Conservation (phyloP, 2,113 vertebrate species). For the Mobula birostris region DNA sequence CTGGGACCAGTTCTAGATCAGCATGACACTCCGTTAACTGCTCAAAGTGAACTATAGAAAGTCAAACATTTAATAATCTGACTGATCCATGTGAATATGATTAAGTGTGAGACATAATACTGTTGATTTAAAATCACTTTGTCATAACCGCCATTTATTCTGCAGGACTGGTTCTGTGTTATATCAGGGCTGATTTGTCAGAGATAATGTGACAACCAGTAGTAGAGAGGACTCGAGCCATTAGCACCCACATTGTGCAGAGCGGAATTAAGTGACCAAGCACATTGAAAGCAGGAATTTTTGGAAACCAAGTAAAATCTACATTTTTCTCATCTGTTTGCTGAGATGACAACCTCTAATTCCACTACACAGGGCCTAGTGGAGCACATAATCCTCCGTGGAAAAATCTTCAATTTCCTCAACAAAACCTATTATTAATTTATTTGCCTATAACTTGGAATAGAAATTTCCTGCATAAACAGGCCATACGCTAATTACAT, state of each 20-base stretch:
- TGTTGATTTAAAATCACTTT: not conserved
- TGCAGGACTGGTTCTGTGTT: not conserved
- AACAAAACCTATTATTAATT: not conserved
- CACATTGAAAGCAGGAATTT: not conserved
- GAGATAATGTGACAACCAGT: not conserved
- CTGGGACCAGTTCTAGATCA: not conserved
- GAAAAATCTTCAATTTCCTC: not conserved
- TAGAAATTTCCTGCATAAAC: not conserved
- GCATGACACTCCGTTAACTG: not conserved
- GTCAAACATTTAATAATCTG: not conserved
- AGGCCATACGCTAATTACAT: not conserved
- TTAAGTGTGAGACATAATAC: not conserved
- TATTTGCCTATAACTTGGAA: not conserved
- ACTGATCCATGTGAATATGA: not conserved
- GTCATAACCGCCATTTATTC: not conserved
- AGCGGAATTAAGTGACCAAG: not conserved
- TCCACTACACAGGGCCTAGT: too few species aligned
- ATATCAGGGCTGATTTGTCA: not conserved
- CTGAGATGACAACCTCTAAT: not conserved
- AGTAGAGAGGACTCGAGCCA: not conserved
- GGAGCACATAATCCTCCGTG: not conserved
- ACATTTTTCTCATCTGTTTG: not conserved
- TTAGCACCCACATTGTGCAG: not conserved
- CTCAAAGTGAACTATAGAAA: not conserved
- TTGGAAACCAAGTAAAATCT: not conserved